Percentiles rank a stretch among this genome's conserved stretches.
phyloP scores from a whole-genome alignment of 2,113 vertebrate genomes.

The Pseudois nayaur region DNA sequence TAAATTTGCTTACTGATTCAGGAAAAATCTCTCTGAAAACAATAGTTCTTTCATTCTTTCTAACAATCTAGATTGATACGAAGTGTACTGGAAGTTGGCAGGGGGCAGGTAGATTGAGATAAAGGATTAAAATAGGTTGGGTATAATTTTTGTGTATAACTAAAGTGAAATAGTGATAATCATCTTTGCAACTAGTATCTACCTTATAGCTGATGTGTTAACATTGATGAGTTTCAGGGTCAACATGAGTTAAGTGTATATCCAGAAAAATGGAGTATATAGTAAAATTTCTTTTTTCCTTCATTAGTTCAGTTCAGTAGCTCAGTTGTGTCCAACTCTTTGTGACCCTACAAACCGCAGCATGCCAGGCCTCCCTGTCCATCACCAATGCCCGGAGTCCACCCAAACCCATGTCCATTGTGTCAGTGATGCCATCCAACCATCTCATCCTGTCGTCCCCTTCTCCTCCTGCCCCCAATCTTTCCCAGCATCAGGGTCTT shows the following conservation, averaged over 20 bases:
- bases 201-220: neutral
- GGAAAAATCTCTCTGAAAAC: neutral
- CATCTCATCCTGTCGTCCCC: neutral
- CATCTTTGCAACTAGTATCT: neutral
- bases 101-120: neutral
- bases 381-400: neutral
- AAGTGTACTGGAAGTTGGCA: neutral
- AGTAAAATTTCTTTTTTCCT: constrained; percentile 78
- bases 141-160: neutral
- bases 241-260: constrained; percentile 20
- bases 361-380: neutral
- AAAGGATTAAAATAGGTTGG: neutral
- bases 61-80: neutral
- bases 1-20: neutral
- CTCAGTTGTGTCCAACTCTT: neutral
- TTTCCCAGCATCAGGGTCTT: neutral
- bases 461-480: neutral
- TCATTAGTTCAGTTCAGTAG: constrained; percentile 54
- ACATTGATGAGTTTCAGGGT: neutral
- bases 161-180: neutral
- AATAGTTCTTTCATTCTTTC: neutral
- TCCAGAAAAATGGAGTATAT: constrained; percentile 63
- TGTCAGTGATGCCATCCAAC: neutral
- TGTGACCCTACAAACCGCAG: fast-evolving
- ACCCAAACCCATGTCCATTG: neutral